phyloP scores from a whole-genome alignment of 2,797 vertebrate genomes.

The Benthosema pterotum region DNA sequence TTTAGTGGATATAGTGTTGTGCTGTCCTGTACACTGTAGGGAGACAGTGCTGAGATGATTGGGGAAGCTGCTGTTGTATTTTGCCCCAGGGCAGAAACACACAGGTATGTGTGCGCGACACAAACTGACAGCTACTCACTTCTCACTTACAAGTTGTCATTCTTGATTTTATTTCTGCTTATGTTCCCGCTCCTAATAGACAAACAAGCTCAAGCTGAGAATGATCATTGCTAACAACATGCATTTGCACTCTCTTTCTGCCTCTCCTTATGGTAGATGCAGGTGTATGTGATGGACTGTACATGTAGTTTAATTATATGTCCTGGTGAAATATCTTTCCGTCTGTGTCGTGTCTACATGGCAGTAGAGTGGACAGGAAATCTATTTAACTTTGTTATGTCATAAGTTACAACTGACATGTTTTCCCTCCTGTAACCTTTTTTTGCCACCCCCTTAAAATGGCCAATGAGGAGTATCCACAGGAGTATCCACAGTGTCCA shows the following conservation, averaged over 20 bases:
- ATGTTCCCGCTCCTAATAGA: conserved; percentile 17
- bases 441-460: no score
- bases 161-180: conserved; percentile 14
- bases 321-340: no score
- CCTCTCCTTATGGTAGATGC: background rate
- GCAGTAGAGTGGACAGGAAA: no score
- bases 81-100: conserved; percentile 25
- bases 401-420: no score
- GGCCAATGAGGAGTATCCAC: no score
- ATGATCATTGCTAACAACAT: background rate
- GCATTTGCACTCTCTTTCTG: conserved; percentile 22
- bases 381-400: no score
- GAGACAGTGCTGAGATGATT: conserved; percentile 7
- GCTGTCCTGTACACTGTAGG: background rate
- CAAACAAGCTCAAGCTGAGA: conserved; percentile 5
- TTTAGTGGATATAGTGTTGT: background rate
- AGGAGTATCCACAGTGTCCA: no score
- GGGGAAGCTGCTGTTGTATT: conserved; percentile 15
- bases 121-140: conserved; percentile 31
- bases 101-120: conserved; percentile 17
- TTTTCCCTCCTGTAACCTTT: no score
- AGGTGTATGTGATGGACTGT: no score
- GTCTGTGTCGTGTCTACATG: no score
- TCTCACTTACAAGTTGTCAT: conserved; percentile 26
- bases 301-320: no score